Evolutionary conservation across 1,140 invertebrate genomes (phyloP).

Genomic region (Meloidogyne floridensis): DNA sequence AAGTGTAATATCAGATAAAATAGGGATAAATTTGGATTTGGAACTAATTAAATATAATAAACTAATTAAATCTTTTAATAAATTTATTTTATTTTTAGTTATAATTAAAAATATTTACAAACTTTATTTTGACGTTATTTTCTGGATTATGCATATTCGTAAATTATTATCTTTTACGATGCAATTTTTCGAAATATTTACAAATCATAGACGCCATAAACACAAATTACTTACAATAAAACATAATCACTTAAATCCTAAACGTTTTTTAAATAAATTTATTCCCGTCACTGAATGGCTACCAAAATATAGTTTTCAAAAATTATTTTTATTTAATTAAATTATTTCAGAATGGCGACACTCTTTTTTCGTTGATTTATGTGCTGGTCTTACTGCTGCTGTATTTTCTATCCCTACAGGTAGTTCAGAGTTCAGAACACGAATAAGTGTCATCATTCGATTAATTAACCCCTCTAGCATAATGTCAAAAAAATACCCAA

Average conservation of each 20-base stretch:
- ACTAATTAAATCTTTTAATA: too few relatives aligned
- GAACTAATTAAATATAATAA: too few relatives aligned
- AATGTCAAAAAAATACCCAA: too few relatives aligned
- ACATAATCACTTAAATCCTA: background rate
- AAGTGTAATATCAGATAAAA: too few relatives aligned
- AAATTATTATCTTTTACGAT: background rate
- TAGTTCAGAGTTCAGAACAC: background rate
- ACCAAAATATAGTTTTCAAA: conserved; percentile 41
- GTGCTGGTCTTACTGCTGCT: conserved; percentile 61
- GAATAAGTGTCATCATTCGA: too few relatives aligned
- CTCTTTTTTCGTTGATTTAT: conserved; percentile 61
- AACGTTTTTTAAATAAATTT: conserved; percentile 29
- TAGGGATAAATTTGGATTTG: too few relatives aligned
- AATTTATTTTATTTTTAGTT: too few relatives aligned
- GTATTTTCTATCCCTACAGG: conserved; percentile 61
- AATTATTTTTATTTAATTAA: background rate
- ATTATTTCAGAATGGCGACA: conserved; percentile 33
- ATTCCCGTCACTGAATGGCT: conserved; percentile 53
- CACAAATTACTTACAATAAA: background rate
- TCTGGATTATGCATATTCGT: background rate
- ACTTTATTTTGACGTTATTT: too few relatives aligned
- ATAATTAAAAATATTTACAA: too few relatives aligned
- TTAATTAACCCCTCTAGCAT: too few relatives aligned
- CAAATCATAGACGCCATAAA: background rate
- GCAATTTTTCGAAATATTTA: background rate